Conservation (phyloP, 92 coral and sea anemone genomes). For the Phenganax marumi region DNA sequence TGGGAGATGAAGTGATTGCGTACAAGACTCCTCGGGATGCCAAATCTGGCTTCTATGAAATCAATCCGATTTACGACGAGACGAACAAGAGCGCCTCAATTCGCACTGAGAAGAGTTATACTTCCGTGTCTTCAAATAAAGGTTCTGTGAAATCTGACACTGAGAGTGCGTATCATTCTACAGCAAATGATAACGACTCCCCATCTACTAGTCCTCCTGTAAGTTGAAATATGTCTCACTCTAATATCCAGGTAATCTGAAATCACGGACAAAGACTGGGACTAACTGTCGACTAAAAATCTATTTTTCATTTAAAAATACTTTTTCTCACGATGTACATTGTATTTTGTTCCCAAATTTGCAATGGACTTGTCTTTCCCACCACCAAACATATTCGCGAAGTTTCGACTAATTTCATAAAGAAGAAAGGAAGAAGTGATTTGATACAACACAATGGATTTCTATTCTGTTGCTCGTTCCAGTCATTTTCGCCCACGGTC, state of each 20-base stretch:
- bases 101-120: conserved; percentile 35
- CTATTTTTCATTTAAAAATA: too few relatives aligned
- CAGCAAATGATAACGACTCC: conserved; percentile 18
- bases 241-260: neutral
- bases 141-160: conserved; percentile 36
- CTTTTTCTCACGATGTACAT: too few relatives aligned
- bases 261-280: too few relatives aligned
- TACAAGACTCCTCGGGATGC: conserved; percentile 27
- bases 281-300: too few relatives aligned
- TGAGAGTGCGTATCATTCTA: conserved; percentile 42
- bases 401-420: too few relatives aligned
- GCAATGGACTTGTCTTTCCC: too few relatives aligned
- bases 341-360: too few relatives aligned
- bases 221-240: conserved; percentile 1
- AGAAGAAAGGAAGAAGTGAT: too few relatives aligned
- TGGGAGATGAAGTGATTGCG: conserved; percentile 37
- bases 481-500: too few relatives aligned
- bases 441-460: too few relatives aligned
- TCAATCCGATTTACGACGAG: conserved; percentile 39
- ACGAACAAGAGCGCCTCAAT: conserved; percentile 15
- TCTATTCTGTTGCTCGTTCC: too few relatives aligned
- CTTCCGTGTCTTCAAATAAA: conserved; percentile 7
- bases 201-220: conserved; percentile 31
- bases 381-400: too few relatives aligned
- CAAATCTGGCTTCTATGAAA: conserved; percentile 37